Evolutionary conservation across 2,888 invertebrate species (phyloP).

Genomic region (Monochamus alternatus): DNA sequence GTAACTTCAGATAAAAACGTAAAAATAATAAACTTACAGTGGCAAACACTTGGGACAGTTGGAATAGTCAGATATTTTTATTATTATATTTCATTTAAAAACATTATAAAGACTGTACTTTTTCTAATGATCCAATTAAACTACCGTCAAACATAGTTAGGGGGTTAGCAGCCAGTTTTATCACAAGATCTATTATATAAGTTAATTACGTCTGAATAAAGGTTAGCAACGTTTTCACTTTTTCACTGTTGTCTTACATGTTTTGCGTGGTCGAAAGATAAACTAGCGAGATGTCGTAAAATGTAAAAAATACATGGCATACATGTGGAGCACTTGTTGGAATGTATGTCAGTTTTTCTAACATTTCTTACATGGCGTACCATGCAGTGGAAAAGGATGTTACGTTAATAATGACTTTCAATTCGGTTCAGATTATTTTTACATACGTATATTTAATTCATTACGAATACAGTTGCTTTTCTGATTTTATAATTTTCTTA

Average conservation of each 20-base stretch:
- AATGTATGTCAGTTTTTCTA: constrained; percentile 35
- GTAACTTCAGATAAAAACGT: no score
- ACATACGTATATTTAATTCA: background rate
- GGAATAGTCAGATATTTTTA: no score
- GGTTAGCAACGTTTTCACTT: constrained; percentile 46
- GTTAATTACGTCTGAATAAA: constrained; percentile 42
- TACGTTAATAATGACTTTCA: constrained; percentile 21
- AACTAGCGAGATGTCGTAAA: constrained; percentile 38
- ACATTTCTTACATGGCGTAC: background rate
- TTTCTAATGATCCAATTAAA: no score
- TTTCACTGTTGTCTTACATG: constrained; percentile 41
- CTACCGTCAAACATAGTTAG: no score
- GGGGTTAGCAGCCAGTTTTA: background rate
- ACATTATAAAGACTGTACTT: no score
- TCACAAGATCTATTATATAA: constrained; percentile 47
- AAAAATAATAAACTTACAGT: no score
- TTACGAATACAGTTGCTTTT: background rate
- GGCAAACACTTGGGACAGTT: no score
- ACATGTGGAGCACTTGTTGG: constrained; percentile 24
- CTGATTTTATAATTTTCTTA: no score
- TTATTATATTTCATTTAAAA: no score
- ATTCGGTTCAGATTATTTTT: constrained; percentile 19
- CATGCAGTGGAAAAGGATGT: constrained; percentile 2
- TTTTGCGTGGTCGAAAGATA: constrained; percentile 40
- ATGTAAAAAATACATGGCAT: constrained; percentile 21